Evolutionary conservation across 1,140 invertebrate species (phyloP), one percentile per base, ranked within the genome.

Genomic region (Bombus ignitus): DNA sequence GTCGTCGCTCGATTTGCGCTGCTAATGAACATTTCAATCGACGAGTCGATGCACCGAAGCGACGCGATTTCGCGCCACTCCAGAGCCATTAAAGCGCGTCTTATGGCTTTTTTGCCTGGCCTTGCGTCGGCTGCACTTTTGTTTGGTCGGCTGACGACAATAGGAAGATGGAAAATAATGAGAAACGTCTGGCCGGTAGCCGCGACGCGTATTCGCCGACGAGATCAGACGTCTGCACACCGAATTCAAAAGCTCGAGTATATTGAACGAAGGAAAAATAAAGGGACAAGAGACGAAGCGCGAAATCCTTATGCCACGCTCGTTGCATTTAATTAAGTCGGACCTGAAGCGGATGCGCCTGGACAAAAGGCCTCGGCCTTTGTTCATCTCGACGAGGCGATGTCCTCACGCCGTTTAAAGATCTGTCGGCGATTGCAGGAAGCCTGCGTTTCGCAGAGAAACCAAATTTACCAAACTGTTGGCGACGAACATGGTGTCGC

Each of bases 141-240:
- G 92, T 94, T 93, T 93, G 92, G 87, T 85, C 91, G 90, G 87
- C 83, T 88, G 90, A 90, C 94, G 92, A 94, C 92, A 94, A 94
- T 92, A 88, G 88, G 88, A 92, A 93, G 90, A 92, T 92, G 90
- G 91, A 88, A 94, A 92, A 93, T 93, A 92, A 91, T 79, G 79
- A 88, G 76, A 53, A 39, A 35, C 37, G 73, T 80, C 65, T 70
- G 37, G 62, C 44, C 13, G 9, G 73, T 32, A 15, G 0, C 66
- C 66, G 66, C 66, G 44, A n/a, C 47, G 35, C 44, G 70, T 39
- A 32, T 18, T 22, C 35, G 37, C n/a, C 5, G 42, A 25, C 59
- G 44, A 68, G 74, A 87, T 87, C 66, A 73, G 85, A 78, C 81
- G 75, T 84, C 81, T 87, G 44, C 42, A 66, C 44, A 65, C 68